Percentiles rank a stretch among this genome's conserved stretches.
phyloP scores from a whole-genome alignment of 1,140 invertebrate species.

The Drosophila bipectinata region DNA sequence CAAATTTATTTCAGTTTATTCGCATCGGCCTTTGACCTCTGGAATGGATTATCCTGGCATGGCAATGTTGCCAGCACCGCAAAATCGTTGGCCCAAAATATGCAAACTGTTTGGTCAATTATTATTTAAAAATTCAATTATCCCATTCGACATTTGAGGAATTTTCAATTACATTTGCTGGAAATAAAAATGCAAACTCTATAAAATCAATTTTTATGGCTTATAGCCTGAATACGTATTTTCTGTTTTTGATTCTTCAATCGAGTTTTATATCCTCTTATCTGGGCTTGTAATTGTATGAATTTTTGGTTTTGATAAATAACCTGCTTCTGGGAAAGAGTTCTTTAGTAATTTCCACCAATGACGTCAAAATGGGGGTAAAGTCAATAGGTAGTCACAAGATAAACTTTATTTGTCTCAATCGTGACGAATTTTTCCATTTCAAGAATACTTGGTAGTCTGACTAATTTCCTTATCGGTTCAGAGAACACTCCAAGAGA shows the following conservation, averaged over 20 bases:
- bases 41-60: slow-evolving; percentile 1
- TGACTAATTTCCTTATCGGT: background rate
- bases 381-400: background rate
- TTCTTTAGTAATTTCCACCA: no score
- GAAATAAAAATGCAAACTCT: background rate
- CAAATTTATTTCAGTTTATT: slow-evolving; percentile 42
- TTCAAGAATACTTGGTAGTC: background rate
- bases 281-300: slow-evolving; percentile 36
- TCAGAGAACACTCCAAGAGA: background rate
- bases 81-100: slow-evolving; percentile 18
- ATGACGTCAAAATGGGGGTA: no score
- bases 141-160: background rate
- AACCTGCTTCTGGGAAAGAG: slow-evolving; percentile 1
- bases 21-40: background rate
- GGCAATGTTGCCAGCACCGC: slow-evolving; percentile 13
- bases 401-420: slow-evolving; percentile 2
- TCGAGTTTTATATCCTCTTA: background rate
- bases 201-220: background rate
- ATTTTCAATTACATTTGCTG: slow-evolving; percentile 28
- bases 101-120: slow-evolving; percentile 37
- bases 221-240: slow-evolving; percentile 1
- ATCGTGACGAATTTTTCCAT: slow-evolving; percentile 1
- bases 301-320: slow-evolving; percentile 48
- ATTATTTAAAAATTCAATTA: slow-evolving; percentile 39
- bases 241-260: background rate